Evolutionary conservation across 2,797 vertebrate species (phyloP).

Genomic region (Diglossa cyanea): DNA sequence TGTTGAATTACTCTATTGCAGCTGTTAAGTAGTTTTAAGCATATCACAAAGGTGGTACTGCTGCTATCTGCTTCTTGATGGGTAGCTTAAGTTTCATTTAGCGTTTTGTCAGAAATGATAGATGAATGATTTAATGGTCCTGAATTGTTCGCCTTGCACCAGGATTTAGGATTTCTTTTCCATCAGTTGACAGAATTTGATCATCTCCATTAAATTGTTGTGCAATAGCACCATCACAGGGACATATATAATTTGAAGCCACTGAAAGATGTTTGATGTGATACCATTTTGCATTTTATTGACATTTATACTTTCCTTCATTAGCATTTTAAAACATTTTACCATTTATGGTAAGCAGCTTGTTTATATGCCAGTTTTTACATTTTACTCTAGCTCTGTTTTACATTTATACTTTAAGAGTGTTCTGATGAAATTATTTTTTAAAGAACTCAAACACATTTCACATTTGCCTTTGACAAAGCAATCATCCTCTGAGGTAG

Average conservation of each 20-base stretch:
- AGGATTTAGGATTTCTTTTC: neutral
- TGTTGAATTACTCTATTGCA: neutral
- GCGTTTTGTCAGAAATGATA: neutral
- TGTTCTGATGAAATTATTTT: neutral
- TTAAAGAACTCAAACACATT: fast-evolving
- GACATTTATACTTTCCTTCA: neutral
- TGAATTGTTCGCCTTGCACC: neutral
- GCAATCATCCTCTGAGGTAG: neutral
- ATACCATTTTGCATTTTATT: neutral
- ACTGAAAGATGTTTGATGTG: neutral
- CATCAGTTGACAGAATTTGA: neutral
- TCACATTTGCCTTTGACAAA: neutral
- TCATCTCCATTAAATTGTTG: neutral
- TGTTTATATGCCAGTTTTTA: neutral
- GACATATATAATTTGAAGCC: neutral
- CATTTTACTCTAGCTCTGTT: neutral
- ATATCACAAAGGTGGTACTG: neutral
- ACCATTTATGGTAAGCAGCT: neutral
- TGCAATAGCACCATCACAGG: neutral
- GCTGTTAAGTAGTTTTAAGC: neutral
- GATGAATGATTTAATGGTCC: neutral
- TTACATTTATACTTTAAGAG: neutral
- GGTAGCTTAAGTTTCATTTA: neutral
- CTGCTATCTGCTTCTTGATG: neutral
- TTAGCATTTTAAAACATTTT: neutral